A percentile compares a stretch with the other conserved stretches of the same genome.
Evolutionary conservation across 2,797 vertebrate species (phyloP).

Genomic region (Propithecus perrieri): DNA sequence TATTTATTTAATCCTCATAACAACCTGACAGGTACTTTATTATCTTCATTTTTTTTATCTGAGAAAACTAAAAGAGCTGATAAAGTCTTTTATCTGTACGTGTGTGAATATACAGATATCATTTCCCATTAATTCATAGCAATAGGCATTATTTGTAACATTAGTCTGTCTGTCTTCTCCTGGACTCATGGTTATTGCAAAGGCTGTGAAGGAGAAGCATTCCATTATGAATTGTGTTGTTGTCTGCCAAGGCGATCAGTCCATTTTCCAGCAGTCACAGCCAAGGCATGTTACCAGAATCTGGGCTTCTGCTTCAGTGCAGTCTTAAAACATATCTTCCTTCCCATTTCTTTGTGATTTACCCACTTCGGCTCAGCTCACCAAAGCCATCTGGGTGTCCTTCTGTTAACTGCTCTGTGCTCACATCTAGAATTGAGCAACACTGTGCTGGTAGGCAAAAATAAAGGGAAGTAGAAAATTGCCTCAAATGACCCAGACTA

Average conservation of each 20-base stretch:
- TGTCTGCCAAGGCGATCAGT: background rate
- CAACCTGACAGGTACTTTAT: background rate
- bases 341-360: constrained; percentile 40
- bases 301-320: background rate
- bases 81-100: background rate
- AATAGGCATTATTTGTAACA: background rate
- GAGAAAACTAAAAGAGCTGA: background rate
- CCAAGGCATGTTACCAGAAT: background rate
- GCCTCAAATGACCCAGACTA: constrained; percentile 5
- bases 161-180: background rate
- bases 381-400: background rate
- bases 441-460: constrained; percentile 28
- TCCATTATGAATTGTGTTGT: background rate
- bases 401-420: background rate
- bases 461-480: constrained; percentile 57
- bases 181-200: background rate
- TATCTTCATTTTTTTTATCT: background rate
- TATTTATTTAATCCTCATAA: background rate
- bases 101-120: background rate
- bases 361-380: background rate
- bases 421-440: constrained; percentile 11
- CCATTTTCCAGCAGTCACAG: background rate
- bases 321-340: background rate
- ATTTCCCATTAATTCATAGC: background rate
- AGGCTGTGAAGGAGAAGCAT: background rate